Evolutionary conservation across 2,888 invertebrate species (phyloP).

Genomic region (Drosophila emarginata): DNA sequence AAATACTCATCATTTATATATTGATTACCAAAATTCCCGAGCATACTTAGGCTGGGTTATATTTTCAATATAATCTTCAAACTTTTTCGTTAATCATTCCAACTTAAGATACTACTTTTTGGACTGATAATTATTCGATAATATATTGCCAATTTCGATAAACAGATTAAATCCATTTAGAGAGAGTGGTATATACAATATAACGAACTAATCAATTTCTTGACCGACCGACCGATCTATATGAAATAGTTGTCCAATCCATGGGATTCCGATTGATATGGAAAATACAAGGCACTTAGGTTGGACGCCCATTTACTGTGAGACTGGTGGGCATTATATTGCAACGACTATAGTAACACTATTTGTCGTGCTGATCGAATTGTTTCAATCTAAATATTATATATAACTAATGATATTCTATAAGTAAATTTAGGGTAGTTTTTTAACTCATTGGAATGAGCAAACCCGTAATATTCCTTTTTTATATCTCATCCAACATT

Average conservation of each 20-base stretch:
- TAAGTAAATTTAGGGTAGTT: background rate
- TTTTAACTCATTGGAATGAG: background rate
- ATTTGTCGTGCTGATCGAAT: background rate
- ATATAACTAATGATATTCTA: background rate
- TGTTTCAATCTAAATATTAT: background rate
- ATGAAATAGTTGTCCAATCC: background rate
- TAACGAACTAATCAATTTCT: background rate
- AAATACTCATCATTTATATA: background rate
- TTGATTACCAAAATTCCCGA: background rate
- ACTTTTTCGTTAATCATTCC: background rate
- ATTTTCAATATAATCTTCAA: conserved; percentile 4
- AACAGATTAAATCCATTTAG: background rate
- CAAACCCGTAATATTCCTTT: background rate
- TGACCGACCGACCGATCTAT: background rate
- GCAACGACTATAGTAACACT: too few species aligned
- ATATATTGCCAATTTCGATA: background rate
- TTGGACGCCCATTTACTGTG: background rate
- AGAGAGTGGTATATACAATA: background rate
- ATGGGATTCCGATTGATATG: background rate
- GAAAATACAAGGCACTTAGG: background rate
- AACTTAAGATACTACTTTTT: background rate
- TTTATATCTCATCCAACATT: background rate
- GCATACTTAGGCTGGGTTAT: background rate
- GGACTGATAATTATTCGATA: background rate
- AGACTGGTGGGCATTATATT: background rate